Evolutionary conservation across 2,113 vertebrate species (phyloP).

Genomic region (Hypomesus transpacificus): DNA sequence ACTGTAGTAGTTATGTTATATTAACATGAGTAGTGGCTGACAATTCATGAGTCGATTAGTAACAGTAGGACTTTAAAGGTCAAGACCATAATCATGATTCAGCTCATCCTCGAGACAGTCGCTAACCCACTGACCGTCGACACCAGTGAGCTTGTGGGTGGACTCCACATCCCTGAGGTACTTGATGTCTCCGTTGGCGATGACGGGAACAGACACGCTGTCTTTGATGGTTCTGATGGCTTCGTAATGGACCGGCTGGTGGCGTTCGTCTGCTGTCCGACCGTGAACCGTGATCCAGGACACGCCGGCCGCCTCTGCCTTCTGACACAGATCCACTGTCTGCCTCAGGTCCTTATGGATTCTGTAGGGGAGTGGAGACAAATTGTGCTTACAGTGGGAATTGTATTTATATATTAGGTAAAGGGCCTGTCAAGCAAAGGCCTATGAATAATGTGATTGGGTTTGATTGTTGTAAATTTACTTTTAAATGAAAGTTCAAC

Average conservation of each 20-base stretch:
- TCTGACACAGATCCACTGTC: constrained; percentile 93
- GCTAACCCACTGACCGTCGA: constrained; percentile 78
- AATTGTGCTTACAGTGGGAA: too few relatives aligned
- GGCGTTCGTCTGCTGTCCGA: constrained; percentile 86
- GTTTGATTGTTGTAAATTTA: too few relatives aligned
- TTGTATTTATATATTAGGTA: too few relatives aligned
- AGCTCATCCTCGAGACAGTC: not conserved
- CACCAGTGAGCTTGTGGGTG: constrained; percentile 78
- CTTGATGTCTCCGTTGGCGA: constrained; percentile 93
- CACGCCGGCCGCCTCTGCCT: constrained; percentile 88
- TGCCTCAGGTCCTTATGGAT: constrained; percentile 85
- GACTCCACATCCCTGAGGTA: constrained; percentile 83
- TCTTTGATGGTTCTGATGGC: constrained; percentile 93
- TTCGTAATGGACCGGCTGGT: constrained; percentile 92
- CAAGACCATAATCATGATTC: too few relatives aligned
- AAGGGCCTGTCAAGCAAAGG: too few relatives aligned
- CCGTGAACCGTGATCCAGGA: constrained; percentile 97
- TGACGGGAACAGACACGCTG: constrained; percentile 83
- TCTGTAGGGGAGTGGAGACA: constrained; percentile 58
- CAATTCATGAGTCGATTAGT: too few relatives aligned
- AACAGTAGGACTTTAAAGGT: too few relatives aligned
- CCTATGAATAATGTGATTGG: too few relatives aligned
- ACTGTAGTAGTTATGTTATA: too few relatives aligned
- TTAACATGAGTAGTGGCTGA: too few relatives aligned
- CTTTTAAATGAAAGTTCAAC: not conserved